Conservation (phyloP, 2,797 vertebrate genomes). For the Crenichthys baileyi region DNA sequence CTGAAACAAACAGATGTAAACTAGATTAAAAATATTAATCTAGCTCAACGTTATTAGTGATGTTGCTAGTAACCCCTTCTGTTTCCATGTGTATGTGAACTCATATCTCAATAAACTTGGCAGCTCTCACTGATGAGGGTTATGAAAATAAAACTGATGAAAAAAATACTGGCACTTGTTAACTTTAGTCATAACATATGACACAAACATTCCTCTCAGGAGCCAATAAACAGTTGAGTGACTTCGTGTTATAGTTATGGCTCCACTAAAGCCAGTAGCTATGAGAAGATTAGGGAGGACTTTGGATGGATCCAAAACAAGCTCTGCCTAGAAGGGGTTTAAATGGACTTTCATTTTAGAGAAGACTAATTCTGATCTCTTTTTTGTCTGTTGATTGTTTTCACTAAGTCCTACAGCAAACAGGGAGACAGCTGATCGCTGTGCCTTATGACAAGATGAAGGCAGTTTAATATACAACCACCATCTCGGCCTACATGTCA, state of each 20-base stretch:
- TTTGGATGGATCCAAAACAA: constrained; percentile 51
- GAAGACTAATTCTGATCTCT: constrained; percentile 43
- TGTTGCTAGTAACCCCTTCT: constrained; percentile 10
- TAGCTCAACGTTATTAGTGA: constrained; percentile 39
- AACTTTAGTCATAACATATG: constrained; percentile 68
- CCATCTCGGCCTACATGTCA: constrained; percentile 22
- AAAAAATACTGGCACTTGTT: constrained; percentile 59
- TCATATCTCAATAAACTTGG: constrained; percentile 46
- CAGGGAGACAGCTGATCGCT: constrained; percentile 31
- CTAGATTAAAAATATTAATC: constrained; percentile 33
- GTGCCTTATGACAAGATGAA: constrained; percentile 19
- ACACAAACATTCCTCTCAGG: constrained; percentile 67
- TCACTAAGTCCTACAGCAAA: constrained; percentile 23
- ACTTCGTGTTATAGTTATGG: constrained; percentile 69
- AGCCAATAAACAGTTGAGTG: constrained; percentile 62
- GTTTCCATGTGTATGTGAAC: neutral
- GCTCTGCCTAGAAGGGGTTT: constrained; percentile 51
- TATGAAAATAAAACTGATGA: constrained; percentile 62
- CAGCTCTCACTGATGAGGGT: constrained; percentile 50
- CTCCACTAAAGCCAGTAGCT: constrained; percentile 71
- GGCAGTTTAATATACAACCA: constrained; percentile 25
- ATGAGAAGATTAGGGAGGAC: constrained; percentile 64
- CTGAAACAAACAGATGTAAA: constrained; percentile 53
- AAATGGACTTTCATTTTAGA: constrained; percentile 43
- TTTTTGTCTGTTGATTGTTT: constrained; percentile 41